Conservation (phyloP, 2,113 vertebrate species). For the Xenotilapia leptura region DNA sequence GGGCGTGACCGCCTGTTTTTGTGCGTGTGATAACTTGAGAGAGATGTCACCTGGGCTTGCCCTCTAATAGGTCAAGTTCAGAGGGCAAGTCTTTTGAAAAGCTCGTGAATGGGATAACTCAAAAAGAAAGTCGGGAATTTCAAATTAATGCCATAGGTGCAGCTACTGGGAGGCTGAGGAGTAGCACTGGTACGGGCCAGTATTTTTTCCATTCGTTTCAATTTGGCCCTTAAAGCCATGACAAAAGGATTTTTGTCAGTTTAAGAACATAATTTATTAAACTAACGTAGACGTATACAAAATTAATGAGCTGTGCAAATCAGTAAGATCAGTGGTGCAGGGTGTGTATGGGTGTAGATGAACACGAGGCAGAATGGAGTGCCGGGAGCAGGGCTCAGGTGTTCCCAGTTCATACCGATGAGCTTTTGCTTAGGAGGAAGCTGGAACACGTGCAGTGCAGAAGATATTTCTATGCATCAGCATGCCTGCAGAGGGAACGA, state of each 20-base stretch:
- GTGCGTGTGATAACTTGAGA: not conserved
- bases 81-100: not conserved
- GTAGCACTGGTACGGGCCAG: not conserved
- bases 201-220: not conserved
- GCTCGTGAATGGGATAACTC: not conserved
- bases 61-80: not conserved
- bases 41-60: not conserved
- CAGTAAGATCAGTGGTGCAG: not conserved
- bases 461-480: not conserved
- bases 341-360: not conserved
- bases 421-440: not conserved
- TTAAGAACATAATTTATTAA: not conserved
- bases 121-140: not conserved
- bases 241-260: not conserved
- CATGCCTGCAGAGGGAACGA: not conserved
- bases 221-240: not conserved
- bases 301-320: not conserved
- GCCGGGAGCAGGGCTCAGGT: not conserved
- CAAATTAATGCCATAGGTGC: not conserved
- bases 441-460: not conserved
- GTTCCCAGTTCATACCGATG: not conserved
- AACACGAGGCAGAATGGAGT: not conserved
- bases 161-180: not conserved
- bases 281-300: not conserved
- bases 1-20: fast-evolving